Evolutionary conservation across 2,113 vertebrate genomes (phyloP).

Genomic region (Myotis lucifugus): DNA sequence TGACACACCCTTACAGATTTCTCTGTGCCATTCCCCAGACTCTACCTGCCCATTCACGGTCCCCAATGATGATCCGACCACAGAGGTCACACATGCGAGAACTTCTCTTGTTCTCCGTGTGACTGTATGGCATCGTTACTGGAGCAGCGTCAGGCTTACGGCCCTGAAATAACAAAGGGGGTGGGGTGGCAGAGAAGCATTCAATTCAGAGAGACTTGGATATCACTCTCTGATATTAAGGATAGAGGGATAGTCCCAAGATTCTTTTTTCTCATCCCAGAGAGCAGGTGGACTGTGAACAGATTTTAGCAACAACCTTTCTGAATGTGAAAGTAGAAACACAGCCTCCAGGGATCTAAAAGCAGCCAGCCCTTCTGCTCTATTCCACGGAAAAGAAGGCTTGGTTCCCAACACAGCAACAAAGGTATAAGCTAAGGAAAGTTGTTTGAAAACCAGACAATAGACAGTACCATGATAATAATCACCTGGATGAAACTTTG

Average conservation of each 20-base stretch:
- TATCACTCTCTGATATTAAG: conserved; percentile 45
- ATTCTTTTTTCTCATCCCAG: conserved; percentile 52
- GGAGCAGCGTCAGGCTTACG: conserved; percentile 85
- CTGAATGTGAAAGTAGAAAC: conserved; percentile 42
- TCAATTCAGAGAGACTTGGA: conserved; percentile 20
- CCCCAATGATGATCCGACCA: conserved; percentile 93
- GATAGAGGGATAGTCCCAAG: conserved; percentile 34
- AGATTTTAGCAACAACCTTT: conserved; percentile 65
- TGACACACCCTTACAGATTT: background rate
- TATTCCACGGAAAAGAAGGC: background rate
- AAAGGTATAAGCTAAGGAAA: background rate
- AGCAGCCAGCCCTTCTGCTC: conserved; percentile 40
- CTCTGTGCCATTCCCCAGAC: no score
- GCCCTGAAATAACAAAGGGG: conserved; percentile 79
- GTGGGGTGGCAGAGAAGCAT: rapidly evolving
- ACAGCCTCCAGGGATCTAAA: conserved; percentile 20
- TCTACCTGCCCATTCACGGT: conserved; percentile 96
- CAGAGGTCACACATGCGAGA: conserved; percentile 90
- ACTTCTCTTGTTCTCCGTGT: conserved; percentile 88
- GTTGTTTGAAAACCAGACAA: background rate
- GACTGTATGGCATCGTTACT: conserved; percentile 82
- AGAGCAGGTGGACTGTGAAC: conserved; percentile 40
- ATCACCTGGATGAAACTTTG: conserved; percentile 93
- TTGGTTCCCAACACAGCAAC: background rate
- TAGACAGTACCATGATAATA: background rate